Conservation (phyloP, 1,140 invertebrate genomes). For the Colletes gigas region DNA sequence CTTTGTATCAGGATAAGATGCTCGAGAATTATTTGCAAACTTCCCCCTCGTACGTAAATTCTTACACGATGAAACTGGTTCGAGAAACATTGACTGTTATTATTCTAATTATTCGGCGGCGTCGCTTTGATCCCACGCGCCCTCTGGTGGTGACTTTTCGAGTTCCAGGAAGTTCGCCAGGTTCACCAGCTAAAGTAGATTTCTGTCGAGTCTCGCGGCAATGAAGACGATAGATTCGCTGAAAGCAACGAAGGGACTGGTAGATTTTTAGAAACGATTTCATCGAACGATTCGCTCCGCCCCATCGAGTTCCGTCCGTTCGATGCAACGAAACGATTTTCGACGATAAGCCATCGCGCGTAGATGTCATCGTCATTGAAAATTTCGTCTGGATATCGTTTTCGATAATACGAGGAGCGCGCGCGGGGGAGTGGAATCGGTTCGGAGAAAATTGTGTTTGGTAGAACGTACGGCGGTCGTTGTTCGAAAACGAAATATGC, state of each 20-base stretch:
- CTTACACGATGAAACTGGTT: no score
- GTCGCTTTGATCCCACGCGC: constrained; percentile 37
- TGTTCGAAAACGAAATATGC: constrained; percentile 57
- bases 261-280: neutral
- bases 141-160: constrained; percentile 41
- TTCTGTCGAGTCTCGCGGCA: constrained; percentile 42
- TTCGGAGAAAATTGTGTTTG: neutral
- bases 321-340: no score
- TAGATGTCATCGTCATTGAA: neutral
- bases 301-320: no score
- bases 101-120: neutral
- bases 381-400: neutral
- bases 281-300: neutral
- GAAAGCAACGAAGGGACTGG: neutral
- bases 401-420: no score
- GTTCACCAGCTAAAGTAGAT: constrained; percentile 46
- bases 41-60: no score
- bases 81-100: neutral
- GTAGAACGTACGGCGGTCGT: neutral
- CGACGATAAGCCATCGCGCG: neutral
- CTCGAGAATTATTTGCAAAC: no score
- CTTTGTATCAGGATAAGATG: no score
- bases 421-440: neutral
- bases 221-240: constrained; percentile 22
- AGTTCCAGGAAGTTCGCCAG: neutral